Base-by-base conservation (phyloP, 2,797 vertebrate species). In the Coluber constrictor region DNA sequence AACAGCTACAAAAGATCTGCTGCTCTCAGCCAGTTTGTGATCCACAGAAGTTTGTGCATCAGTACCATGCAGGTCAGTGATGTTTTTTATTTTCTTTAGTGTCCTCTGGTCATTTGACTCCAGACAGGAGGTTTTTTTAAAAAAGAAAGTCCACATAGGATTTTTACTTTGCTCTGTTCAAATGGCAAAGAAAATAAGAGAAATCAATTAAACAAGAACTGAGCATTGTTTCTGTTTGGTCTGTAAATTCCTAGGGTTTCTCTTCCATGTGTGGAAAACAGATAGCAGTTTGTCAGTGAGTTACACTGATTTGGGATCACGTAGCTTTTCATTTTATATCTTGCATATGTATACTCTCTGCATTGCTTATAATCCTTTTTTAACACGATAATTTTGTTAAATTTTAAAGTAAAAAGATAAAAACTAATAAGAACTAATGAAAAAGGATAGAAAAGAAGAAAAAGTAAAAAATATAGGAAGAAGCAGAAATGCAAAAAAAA, bases 1-100 rank as follows among this genome's bases (percentile, higher is more conserved):
- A 99, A 99, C 98, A 99, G 99, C 97, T 99, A 99, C 98, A 99
- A 99, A 95, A 97, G 99, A 10, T 99, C 99, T 0, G 99, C 99
- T 0, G 99, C 98, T 10, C 99, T 99, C 97, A 99, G 99, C 96
- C 99, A 99, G 98, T 99, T 99, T 15, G 99, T 99, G 93, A 99
- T 99, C 97, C 99, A 99, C 97, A 97, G 99, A 95, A 99, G 99
- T 96, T 97, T 99, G 89, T 99, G 99, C 96, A 99, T 99, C 97
- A 99, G 98, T 96, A 99, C 99, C 95, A 99, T 99, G 99, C 99
- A 99, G 99, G 99, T 99, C 98, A 90, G 70, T 16, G 32, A n/a
- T 27, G 2, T 20, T 56, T 0, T 86, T 23, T 55, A n/a, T 25
- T 27, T 11, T 57, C 6, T 54, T 25, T 66, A 27, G 20, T 51